Base-by-base conservation (phyloP, 1,140 invertebrate species). In the Lysiphlebus fabarum region DNA sequence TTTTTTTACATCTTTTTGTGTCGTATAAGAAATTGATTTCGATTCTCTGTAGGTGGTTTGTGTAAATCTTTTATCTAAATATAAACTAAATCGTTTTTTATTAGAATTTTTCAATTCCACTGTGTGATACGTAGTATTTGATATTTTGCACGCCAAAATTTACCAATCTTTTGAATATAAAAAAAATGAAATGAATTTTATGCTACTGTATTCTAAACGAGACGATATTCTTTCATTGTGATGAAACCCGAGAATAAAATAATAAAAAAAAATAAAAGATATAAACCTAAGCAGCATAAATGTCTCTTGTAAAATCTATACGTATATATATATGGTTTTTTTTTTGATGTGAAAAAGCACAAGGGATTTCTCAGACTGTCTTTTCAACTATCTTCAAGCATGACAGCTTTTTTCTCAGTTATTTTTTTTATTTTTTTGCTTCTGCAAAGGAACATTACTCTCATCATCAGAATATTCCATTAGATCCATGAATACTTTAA, bases 51-150 rank as follows among this genome's bases (percentile, higher is more conserved):
- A 49, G 26, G 47, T 40, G 10, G 38, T 26, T 4, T 26, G 4
- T 26, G 17, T 26, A 40, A 11, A 5, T 1, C 47, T 33, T 49
- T 17, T 26, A 11, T 17, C 47, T 17, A 49, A 10, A 42, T 50
- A 54, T 33, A 59, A 47, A 59, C 50, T 59, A 59, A 59, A 50
- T 50, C 58, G 58, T 59, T 59, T 59, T 26, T 59, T 59, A 59
- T 59, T 59, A 59, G 58, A 59, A 59, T 59, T 59, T 59, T 59
- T 59, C 58, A 59, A 59, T 59, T 50, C 58, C 58, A 44, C 58
- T 50, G 6, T 37, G 58, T 50, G 47, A 59, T 59, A 59, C 58
- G 36, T 51, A 36, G 58, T 11, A 44, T 54, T 50, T 50, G 50
- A 37, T 59, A 54, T 59, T 54, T 59, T 7, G 51, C 40, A 45